phyloP scores from a whole-genome alignment of 2,888 invertebrate species.

The Drosophila niveifrons region DNA sequence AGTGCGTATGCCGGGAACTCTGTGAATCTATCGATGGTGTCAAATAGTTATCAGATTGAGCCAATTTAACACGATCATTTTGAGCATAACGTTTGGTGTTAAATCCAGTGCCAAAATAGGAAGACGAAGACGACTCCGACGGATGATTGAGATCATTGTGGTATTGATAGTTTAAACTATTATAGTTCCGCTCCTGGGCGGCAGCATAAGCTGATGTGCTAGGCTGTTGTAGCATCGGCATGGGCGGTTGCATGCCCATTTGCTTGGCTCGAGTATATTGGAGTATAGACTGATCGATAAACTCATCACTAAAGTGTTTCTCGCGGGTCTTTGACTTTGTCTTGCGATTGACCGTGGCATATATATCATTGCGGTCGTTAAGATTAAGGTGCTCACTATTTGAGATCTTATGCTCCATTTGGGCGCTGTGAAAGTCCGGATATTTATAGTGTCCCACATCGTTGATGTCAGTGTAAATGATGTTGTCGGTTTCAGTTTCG shows the following conservation, averaged over 20 bases:
- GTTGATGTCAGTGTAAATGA: conserved; percentile 85
- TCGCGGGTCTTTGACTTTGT: conserved; percentile 84
- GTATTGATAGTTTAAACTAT: conserved; percentile 79
- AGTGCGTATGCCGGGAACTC: conserved; percentile 83
- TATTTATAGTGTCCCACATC: conserved; percentile 85
- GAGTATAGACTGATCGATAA: conserved; percentile 84
- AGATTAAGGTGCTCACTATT: conserved; percentile 83
- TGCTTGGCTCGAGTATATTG: conserved; percentile 83
- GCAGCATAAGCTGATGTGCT: conserved; percentile 71
- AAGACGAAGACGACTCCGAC: conserved; percentile 84
- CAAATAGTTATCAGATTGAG: conserved; percentile 83
- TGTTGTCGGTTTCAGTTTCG: conserved; percentile 85
- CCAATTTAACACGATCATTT: conserved; percentile 77
- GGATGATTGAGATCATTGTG: conserved; percentile 84
- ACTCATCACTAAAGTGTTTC: conserved; percentile 85
- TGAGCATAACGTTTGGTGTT: conserved; percentile 77
- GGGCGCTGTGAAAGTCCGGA: conserved; percentile 73
- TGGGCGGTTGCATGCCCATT: conserved; percentile 63
- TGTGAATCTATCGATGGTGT: conserved; percentile 84
- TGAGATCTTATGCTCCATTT: conserved; percentile 82
- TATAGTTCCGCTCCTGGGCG: conserved; percentile 69
- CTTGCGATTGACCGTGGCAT: conserved; percentile 85
- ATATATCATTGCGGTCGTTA: conserved; percentile 84
- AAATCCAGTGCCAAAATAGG: conserved; percentile 83
- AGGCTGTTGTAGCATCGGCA: conserved; percentile 57